phyloP scores from a whole-genome alignment of 2,797 vertebrate genomes.

The Steatocranus sp. region DNA sequence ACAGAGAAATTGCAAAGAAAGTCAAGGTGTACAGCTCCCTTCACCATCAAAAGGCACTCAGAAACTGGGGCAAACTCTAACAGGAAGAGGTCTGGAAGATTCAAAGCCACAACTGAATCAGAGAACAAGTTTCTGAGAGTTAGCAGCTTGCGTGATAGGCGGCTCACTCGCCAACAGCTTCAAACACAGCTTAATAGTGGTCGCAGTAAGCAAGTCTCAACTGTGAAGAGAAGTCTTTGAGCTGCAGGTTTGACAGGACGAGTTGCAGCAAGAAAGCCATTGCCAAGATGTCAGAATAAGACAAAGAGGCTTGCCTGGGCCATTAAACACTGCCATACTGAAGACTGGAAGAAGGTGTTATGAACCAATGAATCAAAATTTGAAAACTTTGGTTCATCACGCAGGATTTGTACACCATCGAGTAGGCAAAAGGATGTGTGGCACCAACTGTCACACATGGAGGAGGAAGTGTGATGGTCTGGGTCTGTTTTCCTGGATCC shows the following conservation, averaged over 20 bases:
- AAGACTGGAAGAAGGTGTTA: not conserved
- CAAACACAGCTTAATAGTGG: not conserved
- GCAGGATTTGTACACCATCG: accelerated
- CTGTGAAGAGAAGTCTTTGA: not conserved
- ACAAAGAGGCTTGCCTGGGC: not conserved
- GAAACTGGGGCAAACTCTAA: not conserved
- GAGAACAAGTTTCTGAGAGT: not conserved
- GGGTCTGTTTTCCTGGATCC: not conserved
- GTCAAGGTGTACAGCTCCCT: not conserved
- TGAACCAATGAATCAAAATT: not conserved
- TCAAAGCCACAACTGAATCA: not conserved
- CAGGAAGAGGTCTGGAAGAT: not conserved
- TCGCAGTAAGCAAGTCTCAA: not conserved
- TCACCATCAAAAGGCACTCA: not conserved
- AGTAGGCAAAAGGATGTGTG: not conserved
- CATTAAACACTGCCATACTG: not conserved
- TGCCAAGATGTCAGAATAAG: not conserved
- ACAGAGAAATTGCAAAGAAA: not conserved
- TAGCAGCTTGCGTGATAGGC: not conserved
- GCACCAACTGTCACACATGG: not conserved
- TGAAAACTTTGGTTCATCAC: not conserved
- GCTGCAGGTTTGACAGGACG: not conserved
- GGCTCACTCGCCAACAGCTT: not conserved
- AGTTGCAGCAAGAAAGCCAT: not conserved
- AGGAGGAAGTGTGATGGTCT: not conserved